Percentiles rank a stretch among this genome's conserved stretches.
phyloP scores from a whole-genome alignment of 2,888 invertebrate species.

The Torymus texanus region DNA sequence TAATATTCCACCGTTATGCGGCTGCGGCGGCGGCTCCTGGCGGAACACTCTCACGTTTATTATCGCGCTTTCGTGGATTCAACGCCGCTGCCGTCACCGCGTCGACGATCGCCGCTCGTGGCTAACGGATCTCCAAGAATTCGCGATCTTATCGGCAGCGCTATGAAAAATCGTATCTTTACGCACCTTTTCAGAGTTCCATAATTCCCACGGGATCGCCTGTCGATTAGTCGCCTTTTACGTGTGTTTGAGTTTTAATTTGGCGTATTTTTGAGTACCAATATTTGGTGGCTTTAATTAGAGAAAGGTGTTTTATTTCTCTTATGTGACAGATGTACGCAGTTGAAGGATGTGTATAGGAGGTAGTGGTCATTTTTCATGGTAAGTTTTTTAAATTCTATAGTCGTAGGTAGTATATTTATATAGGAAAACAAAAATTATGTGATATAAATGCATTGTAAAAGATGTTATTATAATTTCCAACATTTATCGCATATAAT shows the following conservation, averaged over 20 bases:
- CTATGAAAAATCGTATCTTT: slow-evolving; percentile 51
- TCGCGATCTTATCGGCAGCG: slow-evolving; percentile 51
- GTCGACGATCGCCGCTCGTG: slow-evolving; percentile 4
- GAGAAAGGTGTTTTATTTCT: too few relatives aligned
- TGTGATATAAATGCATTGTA: too few relatives aligned
- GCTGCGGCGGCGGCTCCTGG: slow-evolving; percentile 59
- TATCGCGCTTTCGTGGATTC: slow-evolving; percentile 50
- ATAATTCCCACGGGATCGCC: slow-evolving; percentile 45
- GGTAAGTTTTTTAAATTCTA: too few relatives aligned
- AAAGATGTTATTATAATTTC: too few relatives aligned
- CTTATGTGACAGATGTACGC: too few relatives aligned
- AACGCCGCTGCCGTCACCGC: not conserved
- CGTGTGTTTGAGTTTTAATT: slow-evolving; percentile 4
- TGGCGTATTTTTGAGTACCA: not conserved
- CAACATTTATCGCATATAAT: too few relatives aligned
- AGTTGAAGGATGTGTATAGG: too few relatives aligned
- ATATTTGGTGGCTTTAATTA: too few relatives aligned
- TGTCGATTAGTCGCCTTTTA: not conserved
- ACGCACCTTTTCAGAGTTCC: slow-evolving; percentile 46
- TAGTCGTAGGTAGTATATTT: too few relatives aligned
- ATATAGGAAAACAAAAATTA: too few relatives aligned
- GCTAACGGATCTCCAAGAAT: slow-evolving; percentile 49
- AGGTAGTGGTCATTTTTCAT: too few relatives aligned
- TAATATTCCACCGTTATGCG: slow-evolving; percentile 67
- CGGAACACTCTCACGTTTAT: slow-evolving; percentile 57